Conservation (phyloP, 1,140 invertebrate genomes). For the Branchinecta lindahli region DNA sequence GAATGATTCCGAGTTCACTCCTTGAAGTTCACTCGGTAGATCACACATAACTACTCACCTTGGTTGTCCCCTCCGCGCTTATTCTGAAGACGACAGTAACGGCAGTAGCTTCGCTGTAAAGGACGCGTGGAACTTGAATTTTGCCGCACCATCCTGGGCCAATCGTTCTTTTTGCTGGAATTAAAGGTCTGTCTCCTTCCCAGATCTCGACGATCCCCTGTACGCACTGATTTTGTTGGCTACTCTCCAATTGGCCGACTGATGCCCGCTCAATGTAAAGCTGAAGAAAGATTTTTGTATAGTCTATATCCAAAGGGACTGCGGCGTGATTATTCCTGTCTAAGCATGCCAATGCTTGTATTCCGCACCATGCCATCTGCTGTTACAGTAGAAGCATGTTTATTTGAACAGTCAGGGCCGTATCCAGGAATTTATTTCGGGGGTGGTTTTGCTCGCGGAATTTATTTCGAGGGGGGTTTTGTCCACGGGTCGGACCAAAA, state of each 20-base stretch:
- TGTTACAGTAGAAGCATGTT: too few species aligned
- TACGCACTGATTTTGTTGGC: slow-evolving; percentile 15
- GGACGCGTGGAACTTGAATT: slow-evolving; percentile 16
- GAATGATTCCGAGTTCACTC: too few species aligned
- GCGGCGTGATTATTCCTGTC: too few species aligned
- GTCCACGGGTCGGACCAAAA: too few species aligned
- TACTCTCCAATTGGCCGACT: slow-evolving; percentile 6
- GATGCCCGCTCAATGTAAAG: slow-evolving; percentile 13
- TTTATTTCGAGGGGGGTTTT: too few species aligned
- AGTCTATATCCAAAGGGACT: too few species aligned
- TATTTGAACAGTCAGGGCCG: too few species aligned
- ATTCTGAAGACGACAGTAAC: slow-evolving; percentile 18
- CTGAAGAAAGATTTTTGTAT: background rate
- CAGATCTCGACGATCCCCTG: slow-evolving; percentile 17
- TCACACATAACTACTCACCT: background rate
- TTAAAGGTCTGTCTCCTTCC: slow-evolving; percentile 19
- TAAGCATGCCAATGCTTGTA: too few species aligned
- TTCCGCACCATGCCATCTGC: too few species aligned
- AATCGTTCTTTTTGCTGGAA: slow-evolving; percentile 12
- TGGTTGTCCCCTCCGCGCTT: background rate
- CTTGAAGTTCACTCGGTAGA: background rate
- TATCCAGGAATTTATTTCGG: too few species aligned
- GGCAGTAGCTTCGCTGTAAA: slow-evolving; percentile 18
- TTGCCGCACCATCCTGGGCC: slow-evolving; percentile 18
- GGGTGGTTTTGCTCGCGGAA: too few species aligned